Evolutionary conservation across 2,113 vertebrate genomes (phyloP).

Genomic region (Lontra canadensis): DNA sequence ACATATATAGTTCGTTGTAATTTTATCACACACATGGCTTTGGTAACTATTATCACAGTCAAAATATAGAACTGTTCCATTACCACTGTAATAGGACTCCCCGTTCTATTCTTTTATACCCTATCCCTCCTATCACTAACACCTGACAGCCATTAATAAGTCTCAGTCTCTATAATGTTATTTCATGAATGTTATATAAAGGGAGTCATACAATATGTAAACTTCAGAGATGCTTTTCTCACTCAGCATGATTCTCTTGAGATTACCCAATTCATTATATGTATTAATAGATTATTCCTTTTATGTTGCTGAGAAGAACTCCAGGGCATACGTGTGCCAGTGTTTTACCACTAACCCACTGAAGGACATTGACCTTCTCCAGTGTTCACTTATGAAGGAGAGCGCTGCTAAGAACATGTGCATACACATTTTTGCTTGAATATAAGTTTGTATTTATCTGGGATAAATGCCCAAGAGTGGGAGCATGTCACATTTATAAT

Average conservation of each 20-base stretch:
- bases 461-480: not conserved
- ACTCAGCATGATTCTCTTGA: not conserved
- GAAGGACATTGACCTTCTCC: not conserved
- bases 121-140: not conserved
- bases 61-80: not conserved
- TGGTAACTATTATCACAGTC: not conserved
- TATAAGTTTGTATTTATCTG: not conserved
- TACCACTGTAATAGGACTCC: too few species aligned
- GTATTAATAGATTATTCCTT: not conserved
- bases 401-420: not conserved
- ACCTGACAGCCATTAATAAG: too few species aligned
- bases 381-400: not conserved
- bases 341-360: not conserved
- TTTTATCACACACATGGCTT: not conserved
- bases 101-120: not conserved
- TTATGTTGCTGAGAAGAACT: not conserved
- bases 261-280: not conserved
- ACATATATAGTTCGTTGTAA: not conserved
- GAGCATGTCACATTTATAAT: not conserved
- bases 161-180: not conserved
- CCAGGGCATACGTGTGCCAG: rapidly evolving
- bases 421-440: not conserved
- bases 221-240: not conserved
- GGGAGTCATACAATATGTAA: not conserved
- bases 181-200: not conserved